Percentiles rank a stretch among this genome's conserved stretches.
Conservation (phyloP, 1,140 invertebrate genomes). For the Harlomillsia oculata region DNA sequence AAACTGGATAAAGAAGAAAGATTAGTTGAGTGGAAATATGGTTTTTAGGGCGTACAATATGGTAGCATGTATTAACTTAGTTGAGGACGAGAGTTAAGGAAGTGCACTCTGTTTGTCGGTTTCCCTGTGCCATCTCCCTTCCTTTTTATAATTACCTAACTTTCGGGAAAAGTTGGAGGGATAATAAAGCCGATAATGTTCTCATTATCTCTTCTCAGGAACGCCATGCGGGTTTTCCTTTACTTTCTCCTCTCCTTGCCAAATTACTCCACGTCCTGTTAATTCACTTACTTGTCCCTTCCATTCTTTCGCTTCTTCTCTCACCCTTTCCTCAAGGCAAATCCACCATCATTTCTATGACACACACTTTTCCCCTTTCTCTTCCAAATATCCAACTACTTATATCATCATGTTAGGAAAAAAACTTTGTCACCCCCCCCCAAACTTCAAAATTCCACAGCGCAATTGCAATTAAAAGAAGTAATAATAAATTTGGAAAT, state of each 20-base stretch:
- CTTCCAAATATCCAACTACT: neutral
- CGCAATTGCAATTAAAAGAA: too few relatives aligned
- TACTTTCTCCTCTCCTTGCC: neutral
- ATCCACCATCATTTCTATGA: slow-evolving; percentile 1
- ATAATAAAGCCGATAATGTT: slow-evolving; percentile 17
- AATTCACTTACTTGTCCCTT: slow-evolving; percentile 6
- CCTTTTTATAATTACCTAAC: slow-evolving; percentile 14
- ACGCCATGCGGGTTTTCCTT: slow-evolving; percentile 8
- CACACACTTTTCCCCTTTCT: slow-evolving; percentile 11
- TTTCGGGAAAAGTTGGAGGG: slow-evolving; percentile 10
- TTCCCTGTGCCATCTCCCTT: neutral
- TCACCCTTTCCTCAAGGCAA: neutral
- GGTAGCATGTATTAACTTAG: too few relatives aligned
- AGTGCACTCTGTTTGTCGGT: too few relatives aligned
- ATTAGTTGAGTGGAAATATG: too few relatives aligned
- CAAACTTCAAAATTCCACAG: neutral
- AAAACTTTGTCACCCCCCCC: too few relatives aligned
- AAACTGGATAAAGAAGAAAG: too few relatives aligned
- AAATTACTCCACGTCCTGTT: neutral
- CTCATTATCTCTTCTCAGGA: slow-evolving; percentile 13
- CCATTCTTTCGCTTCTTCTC: slow-evolving; percentile 6
- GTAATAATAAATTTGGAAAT: too few relatives aligned
- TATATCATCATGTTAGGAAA: too few relatives aligned
- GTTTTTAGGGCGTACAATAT: too few relatives aligned
- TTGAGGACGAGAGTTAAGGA: too few relatives aligned